Evolutionary conservation across 2,113 vertebrate genomes (phyloP).

Genomic region (Pholis gunnellus): DNA sequence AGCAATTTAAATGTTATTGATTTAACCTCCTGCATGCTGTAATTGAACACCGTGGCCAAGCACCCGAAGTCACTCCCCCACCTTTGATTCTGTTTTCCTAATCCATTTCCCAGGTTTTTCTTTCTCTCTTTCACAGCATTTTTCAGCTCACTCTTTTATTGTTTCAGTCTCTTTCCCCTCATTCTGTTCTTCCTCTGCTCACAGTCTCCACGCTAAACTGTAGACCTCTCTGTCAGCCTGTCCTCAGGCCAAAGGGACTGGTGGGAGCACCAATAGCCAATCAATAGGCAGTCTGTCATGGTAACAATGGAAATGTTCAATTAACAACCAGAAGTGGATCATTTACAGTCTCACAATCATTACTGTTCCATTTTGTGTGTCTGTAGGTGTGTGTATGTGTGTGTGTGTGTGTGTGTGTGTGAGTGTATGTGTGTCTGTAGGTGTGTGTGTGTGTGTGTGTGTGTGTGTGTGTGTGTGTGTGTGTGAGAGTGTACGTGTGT

Average conservation of each 20-base stretch:
- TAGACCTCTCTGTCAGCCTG: slow-evolving; percentile 86
- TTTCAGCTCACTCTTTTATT: slow-evolving; percentile 64
- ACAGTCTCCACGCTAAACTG: background rate
- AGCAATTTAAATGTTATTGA: slow-evolving; percentile 99
- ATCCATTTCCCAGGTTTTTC: background rate
- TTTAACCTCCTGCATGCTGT: slow-evolving; percentile 92
- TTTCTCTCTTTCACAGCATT: background rate
- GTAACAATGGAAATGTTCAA: slow-evolving; percentile 93
- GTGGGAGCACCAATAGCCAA: slow-evolving; percentile 65
- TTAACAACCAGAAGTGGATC: slow-evolving; percentile 87
- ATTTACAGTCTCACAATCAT: slow-evolving; percentile 88
- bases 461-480: slow-evolving; percentile 7
- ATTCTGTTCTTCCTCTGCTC: background rate
- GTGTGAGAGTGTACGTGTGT: slow-evolving; percentile 17
- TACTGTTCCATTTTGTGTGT: slow-evolving; percentile 77
- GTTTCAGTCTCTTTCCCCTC: background rate
- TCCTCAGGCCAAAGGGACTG: slow-evolving; percentile 77
- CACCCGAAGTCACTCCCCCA: slow-evolving; percentile 9
- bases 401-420: slow-evolving; percentile 16
- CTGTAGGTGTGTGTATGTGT: background rate
- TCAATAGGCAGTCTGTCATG: slow-evolving; percentile 92
- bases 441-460: background rate
- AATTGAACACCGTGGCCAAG: slow-evolving; percentile 90
- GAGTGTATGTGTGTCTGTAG: slow-evolving; percentile 6
- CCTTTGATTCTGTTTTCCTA: background rate